Evolutionary conservation across 1,140 invertebrate species (phyloP), one percentile per base, ranked within the genome.

Genomic region (Stratiolaelaps scimitus): DNA sequence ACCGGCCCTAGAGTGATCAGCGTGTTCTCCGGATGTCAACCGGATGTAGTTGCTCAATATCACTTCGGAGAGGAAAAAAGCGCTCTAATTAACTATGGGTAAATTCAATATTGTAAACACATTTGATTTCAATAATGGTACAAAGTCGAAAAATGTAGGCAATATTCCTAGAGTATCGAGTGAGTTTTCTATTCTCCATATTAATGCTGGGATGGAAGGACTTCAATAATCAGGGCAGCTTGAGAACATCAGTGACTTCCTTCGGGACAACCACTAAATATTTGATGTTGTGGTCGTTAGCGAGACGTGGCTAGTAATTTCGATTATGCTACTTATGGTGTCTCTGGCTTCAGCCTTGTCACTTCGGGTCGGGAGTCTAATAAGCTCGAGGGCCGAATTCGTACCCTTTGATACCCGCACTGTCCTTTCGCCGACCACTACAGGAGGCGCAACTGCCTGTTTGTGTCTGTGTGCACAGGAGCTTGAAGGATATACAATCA

Each of bases 131-230:
- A 45, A 13, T 45, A n/a, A 13, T 45, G n/a, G 13, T 13, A 13
- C n/a, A 13, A 45, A 45, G 44, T 45, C 44, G n/a, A n/a, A 13
- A 45, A 45, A n/a, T 13, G n/a, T 13, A 13, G n/a, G n/a, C n/a
- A 45, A 13, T 45, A 45, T 13, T 45, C n/a, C 13, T 45, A 45
- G 44, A 45, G n/a, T 13, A 13, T 45, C 13, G 13, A 45, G n/a
- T 45, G n/a, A 45, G 13, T 13, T 45, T n/a, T n/a, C 44, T 13
- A 45, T 13, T 13, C 13, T n/a, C 44, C 44, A 45, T n/a, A 13
- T 45, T n/a, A 45, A 45, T n/a, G 44, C 44, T 45, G 44, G 44
- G 44, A 13, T n/a, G 44, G 44, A n/a, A 13, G 44, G 44, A 45
- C 44, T 45, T 45, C 13, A n/a, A 45, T 13, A 13, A 45, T 45